Conservation (phyloP, 1,140 invertebrate genomes). For the Andricus grossulariae region DNA sequence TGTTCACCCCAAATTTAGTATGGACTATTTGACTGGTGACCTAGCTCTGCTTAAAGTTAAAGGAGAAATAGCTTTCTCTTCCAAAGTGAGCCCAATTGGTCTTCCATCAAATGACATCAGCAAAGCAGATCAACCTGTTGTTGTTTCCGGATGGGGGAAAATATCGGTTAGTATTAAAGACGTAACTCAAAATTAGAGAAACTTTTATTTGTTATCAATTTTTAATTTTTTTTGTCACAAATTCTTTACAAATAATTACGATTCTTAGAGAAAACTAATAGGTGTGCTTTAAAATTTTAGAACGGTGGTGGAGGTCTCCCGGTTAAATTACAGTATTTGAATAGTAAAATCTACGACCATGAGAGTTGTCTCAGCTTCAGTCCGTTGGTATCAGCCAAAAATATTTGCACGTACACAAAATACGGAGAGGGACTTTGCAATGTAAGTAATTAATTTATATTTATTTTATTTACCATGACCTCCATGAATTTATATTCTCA, state of each 20-base stretch:
- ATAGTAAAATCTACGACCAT: conserved; percentile 48
- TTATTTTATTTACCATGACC: too few relatives aligned
- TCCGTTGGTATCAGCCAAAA: conserved; percentile 56
- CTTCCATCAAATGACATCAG: conserved; percentile 45
- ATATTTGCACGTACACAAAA: conserved; percentile 80
- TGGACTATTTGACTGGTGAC: conserved; percentile 68
- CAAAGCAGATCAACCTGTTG: conserved; percentile 36
- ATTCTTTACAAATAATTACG: background rate
- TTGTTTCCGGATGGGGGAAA: conserved; percentile 76
- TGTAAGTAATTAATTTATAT: conserved; percentile 67
- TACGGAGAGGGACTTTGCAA: conserved; percentile 78
- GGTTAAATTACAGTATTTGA: conserved; percentile 59
- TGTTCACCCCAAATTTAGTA: conserved; percentile 66
- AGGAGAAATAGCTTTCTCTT: conserved; percentile 54
- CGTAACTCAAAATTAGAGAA: background rate
- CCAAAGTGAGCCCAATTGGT: conserved; percentile 63
- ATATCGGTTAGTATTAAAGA: conserved; percentile 52
- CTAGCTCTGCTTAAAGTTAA: conserved; percentile 74
- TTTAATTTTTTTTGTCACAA: conserved; percentile 8
- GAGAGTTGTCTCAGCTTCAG: conserved; percentile 42
- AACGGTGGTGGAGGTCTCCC: conserved; percentile 52
- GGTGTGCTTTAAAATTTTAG: conserved; percentile 21
- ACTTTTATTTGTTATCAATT: conserved; percentile 16
- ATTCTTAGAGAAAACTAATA: background rate
- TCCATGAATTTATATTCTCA: too few relatives aligned